Conservation (phyloP, 1,140 invertebrate species). For the Daktulosphaira vitifoliae region DNA sequence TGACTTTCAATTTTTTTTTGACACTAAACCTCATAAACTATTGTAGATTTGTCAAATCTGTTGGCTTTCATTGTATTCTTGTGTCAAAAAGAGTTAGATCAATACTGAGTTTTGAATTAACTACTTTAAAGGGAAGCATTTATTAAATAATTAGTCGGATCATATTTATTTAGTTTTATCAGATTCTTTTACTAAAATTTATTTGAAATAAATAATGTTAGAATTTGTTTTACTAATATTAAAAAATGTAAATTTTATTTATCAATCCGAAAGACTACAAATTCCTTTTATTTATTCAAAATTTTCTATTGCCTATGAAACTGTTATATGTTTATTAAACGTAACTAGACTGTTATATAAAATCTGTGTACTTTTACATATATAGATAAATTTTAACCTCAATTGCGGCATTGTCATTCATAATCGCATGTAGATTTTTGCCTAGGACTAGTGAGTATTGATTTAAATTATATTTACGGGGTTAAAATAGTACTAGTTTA, state of each 20-base stretch:
- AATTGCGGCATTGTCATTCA: no score
- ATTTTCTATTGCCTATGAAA: background rate
- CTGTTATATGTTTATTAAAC: no score
- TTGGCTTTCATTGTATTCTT: slow-evolving; percentile 8
- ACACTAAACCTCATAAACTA: slow-evolving; percentile 11
- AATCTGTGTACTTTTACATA: background rate
- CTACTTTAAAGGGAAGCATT: background rate
- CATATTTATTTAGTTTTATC: background rate
- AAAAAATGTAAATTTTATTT: background rate
- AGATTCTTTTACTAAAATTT: background rate
- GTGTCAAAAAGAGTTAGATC: background rate
- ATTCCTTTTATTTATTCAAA: slow-evolving; percentile 1
- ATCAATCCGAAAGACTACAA: background rate
- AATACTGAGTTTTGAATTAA: background rate
- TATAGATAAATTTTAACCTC: no score
- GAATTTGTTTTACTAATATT: slow-evolving; percentile 11
- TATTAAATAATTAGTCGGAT: background rate
- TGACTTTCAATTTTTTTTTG: background rate
- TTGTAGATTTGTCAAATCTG: background rate
- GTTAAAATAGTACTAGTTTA: no score
- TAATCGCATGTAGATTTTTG: background rate
- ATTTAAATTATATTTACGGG: no score
- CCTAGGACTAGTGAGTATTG: no score
- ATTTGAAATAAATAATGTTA: slow-evolving; percentile 1
- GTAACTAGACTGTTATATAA: slow-evolving; percentile 10